Base-by-base conservation (phyloP, 2,113 vertebrate genomes). In the Epinephelus moara region DNA sequence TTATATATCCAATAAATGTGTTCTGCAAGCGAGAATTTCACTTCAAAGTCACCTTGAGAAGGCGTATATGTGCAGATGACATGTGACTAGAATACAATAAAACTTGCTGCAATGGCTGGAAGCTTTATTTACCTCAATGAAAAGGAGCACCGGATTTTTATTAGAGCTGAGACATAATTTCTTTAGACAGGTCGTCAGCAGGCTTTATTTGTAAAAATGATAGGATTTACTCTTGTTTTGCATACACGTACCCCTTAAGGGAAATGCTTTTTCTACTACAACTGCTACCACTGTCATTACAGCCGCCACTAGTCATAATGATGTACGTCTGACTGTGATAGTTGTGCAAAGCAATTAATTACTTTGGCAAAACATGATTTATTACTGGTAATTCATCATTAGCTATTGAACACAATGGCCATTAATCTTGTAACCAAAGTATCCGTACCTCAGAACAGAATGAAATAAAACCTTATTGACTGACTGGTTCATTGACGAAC, bases 21-120 rank as follows among this genome's bases (percentile, higher is more conserved):
- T 80, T 82, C 63, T n/a, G 45, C 55, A 30, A 66, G 66, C 21
- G 25, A 53, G 84, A 75, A 87, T 69, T 53, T 70, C n/a, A 62
- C 67, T 64, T 79, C 82, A 85, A 80, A 80, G 89, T 91, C 86
- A 91, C 91, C 83, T 91, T 88, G 72, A 64, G 23, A 59, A 45
- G 49, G 67, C 21, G n/a, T 23, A 60, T 61, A 45, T 59, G 62
- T 70, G 77, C 72, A 40, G 53, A 80, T 69, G 69, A 68, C 72
- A 57, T 77, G 75, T 64, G 80, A 78, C 63, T 63, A 27, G 77
- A 89, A 90, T 75, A 78, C 78, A 62, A 64, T 84, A 73, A 81
- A 87, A 84, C 55, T 33, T 21, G 50, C 50, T 75, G 66, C 79
- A 72, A 87, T 45, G 47, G 77, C 81, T 55, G 30, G 80, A 79